Percentiles rank a stretch among this genome's conserved stretches.
phyloP scores from a whole-genome alignment of 2,797 vertebrate species.

The Pseudochromis fuscus region DNA sequence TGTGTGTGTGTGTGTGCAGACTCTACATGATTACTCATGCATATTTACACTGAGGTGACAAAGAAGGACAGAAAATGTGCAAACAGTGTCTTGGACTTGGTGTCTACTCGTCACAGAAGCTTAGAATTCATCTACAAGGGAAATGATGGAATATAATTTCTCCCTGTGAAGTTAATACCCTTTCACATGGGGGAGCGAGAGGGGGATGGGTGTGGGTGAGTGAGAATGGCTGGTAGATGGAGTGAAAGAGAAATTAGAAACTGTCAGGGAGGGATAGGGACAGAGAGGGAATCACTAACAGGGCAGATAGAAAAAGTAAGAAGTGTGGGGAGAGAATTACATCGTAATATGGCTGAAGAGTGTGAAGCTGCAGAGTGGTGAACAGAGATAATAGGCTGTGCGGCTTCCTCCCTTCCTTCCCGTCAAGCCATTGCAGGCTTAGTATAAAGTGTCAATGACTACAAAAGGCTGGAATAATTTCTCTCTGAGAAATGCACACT shows the following conservation, averaged over 20 bases:
- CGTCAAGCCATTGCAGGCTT: constrained; percentile 46
- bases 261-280: constrained; percentile 38
- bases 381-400: constrained; percentile 63
- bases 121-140: constrained; percentile 57
- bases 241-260: constrained; percentile 57
- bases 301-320: constrained; percentile 36
- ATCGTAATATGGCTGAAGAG: constrained; percentile 52
- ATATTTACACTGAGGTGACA: constrained; percentile 18
- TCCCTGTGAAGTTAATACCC: constrained; percentile 66
- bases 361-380: constrained; percentile 59
- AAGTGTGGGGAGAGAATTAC: constrained; percentile 60
- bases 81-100: constrained; percentile 41
- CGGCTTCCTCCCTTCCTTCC: constrained; percentile 45
- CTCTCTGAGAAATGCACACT: constrained; percentile 44
- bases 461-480: constrained; percentile 56
- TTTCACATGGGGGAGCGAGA: constrained; percentile 45
- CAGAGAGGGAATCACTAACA: constrained; percentile 38
- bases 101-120: constrained; percentile 51
- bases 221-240: constrained; percentile 23
- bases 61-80: constrained; percentile 17
- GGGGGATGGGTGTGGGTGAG: not conserved
- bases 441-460: constrained; percentile 25
- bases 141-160: constrained; percentile 56
- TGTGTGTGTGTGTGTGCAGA: not conserved
- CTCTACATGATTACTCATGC: constrained; percentile 2